Percentiles rank a stretch among this genome's conserved stretches.
Evolutionary conservation across 2,888 invertebrate species (phyloP).

Genomic region (Lasius fuliginosus): DNA sequence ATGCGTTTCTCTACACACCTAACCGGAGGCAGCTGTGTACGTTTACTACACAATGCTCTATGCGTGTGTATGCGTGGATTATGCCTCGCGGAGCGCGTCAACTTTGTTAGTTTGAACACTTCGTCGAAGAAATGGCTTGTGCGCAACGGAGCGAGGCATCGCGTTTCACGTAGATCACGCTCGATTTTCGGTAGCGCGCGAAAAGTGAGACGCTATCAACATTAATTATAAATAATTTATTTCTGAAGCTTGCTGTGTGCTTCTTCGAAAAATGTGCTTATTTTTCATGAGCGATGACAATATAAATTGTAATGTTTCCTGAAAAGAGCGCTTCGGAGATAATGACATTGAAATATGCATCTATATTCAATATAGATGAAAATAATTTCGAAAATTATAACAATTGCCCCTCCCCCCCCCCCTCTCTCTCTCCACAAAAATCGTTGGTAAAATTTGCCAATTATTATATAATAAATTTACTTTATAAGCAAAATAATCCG

Average conservation of each 20-base stretch:
- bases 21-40: background rate
- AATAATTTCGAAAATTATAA: background rate
- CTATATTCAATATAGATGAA: background rate
- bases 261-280: background rate
- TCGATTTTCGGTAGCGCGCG: background rate
- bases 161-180: conserved; percentile 3
- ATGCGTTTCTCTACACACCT: conserved; percentile 54
- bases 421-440: background rate
- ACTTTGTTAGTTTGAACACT: conserved; percentile 19
- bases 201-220: background rate
- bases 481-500: background rate
- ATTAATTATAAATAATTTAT: conserved; percentile 7
- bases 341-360: background rate
- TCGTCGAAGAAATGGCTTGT: background rate
- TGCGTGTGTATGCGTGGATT: background rate
- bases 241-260: no score
- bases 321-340: background rate
- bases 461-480: background rate
- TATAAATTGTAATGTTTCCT: background rate
- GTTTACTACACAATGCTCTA: background rate
- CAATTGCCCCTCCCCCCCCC: no score
- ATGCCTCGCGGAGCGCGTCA: background rate
- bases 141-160: background rate
- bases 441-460: background rate
- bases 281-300: background rate